Percentiles rank a stretch among this genome's conserved stretches.
Evolutionary conservation across 2,797 vertebrate species (phyloP).

Genomic region (Hyperoplus immaculatus): DNA sequence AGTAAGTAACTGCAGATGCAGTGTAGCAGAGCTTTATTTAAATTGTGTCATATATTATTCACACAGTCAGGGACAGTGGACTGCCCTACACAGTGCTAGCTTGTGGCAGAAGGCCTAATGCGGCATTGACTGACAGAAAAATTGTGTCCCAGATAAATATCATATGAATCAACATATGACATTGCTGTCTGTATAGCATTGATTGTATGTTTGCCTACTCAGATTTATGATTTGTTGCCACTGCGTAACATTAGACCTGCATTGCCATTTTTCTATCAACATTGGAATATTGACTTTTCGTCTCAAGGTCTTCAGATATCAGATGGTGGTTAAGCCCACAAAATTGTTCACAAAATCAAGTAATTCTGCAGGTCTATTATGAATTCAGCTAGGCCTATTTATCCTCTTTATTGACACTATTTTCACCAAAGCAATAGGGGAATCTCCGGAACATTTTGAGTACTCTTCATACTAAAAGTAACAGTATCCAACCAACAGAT

Average conservation of each 20-base stretch:
- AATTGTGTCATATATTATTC: conserved; percentile 10
- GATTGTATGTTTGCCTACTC: background rate
- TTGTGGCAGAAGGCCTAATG: background rate
- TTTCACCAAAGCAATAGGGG: background rate
- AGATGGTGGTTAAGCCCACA: background rate
- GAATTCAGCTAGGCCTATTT: background rate
- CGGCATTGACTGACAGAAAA: background rate
- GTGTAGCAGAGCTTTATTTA: background rate
- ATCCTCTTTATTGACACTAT: too few species aligned
- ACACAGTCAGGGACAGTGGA: background rate
- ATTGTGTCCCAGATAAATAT: conserved; percentile 1
- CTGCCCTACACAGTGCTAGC: conserved; percentile 1
- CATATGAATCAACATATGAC: background rate
- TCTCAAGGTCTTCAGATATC: background rate
- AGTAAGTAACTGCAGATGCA: background rate
- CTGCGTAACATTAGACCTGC: background rate
- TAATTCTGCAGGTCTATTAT: background rate
- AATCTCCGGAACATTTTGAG: background rate
- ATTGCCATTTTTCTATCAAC: conserved; percentile 4
- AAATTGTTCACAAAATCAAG: background rate
- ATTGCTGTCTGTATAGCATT: background rate
- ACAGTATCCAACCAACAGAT: background rate
- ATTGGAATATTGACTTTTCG: background rate
- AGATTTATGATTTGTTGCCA: background rate
- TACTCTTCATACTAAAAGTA: conserved; percentile 1